These are phyloP conservation scores for Silvanus unidentatus DNA, from an alignment of 2,888 invertebrate species.

Conservation along the genomic window DNA sequence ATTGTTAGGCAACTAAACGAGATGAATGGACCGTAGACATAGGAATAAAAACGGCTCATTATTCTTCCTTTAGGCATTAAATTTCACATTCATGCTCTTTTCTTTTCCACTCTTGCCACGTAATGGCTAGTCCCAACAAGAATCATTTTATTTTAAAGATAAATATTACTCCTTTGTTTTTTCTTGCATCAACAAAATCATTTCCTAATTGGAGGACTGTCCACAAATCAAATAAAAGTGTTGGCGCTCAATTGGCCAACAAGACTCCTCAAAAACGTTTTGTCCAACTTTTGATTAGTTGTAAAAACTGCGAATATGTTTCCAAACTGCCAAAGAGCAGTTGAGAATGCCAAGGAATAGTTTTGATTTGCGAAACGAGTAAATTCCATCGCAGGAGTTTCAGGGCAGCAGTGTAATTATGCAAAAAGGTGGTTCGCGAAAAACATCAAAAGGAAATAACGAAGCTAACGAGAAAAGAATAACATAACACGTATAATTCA, in stretches of 20 bases:
- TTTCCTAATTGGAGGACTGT: neutral
- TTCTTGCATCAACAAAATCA: too few relatives aligned
- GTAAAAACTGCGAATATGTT: too few relatives aligned
- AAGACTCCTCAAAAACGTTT: too few relatives aligned
- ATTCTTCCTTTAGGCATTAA: conserved; percentile 21
- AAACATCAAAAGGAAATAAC: conserved; percentile 31
- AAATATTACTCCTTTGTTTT: too few relatives aligned
- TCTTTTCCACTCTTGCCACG: conserved; percentile 1
- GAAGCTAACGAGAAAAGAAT: conserved; percentile 35
- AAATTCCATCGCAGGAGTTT: too few relatives aligned
- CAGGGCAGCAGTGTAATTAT: conserved; percentile 9
- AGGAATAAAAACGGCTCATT: conserved; percentile 24
- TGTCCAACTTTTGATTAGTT: too few relatives aligned
- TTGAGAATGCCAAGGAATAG: too few relatives aligned
- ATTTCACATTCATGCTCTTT: conserved; percentile 14
- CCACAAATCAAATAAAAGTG: too few relatives aligned
- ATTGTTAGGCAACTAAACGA: conserved; percentile 19
- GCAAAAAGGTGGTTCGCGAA: conserved; percentile 12
- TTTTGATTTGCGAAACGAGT: too few relatives aligned
- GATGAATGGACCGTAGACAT: conserved; percentile 22
- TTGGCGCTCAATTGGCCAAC: too few relatives aligned
- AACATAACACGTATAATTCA: conserved; percentile 21
- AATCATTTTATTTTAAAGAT: neutral
- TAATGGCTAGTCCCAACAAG: neutral
- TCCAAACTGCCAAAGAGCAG: too few relatives aligned